Evolutionary conservation across 2,888 invertebrate genomes (phyloP), one percentile per base, ranked within the genome.

Genomic region (Acrobeloides nanus): DNA sequence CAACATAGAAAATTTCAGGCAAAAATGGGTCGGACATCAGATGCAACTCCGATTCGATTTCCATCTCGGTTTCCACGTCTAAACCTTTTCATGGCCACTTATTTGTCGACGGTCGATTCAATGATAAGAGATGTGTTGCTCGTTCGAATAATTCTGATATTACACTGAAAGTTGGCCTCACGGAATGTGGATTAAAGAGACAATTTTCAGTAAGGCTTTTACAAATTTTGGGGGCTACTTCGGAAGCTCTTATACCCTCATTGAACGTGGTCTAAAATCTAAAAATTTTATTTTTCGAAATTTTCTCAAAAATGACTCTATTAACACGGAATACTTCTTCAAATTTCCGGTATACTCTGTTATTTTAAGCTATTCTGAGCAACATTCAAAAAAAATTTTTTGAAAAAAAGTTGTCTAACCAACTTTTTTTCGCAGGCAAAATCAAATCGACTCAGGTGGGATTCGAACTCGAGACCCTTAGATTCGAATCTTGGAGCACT

Each of bases 11-110:
- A 53, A n/a, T n/a, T n/a, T n/a, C n/a, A n/a, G 57, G 47, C 4
- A 37, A 39, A 5, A 27, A 51, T 27, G 62, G 62, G 12, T 62
- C 62, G 5, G 62, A 61, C 17, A 56, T 62, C 15, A 35, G 27
- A 10, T 62, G 65, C 44, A n/a, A 27, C 15, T 15, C 33, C 10
- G 46, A 61, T 32, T 31, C 45, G 8, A 43, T 62, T 8, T n/a
- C 41, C 31, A 48, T 63, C 8, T 43, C 48, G 41, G 54, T 66
- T 10, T 33, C 56, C n/a, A 61, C 56, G 27, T 42, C 43, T 24
- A 38, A 34, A 17, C 55, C 50, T 6, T 59, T 64, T 45, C 17
- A 40, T 8, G 64, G 64, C 7, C 58, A 55, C 37, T 38, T 64
- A 3, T 66, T 61, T 39, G 53, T 64, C 15, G 39, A 58, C 10